Evolutionary conservation across 2,113 vertebrate genomes (phyloP), one percentile per base, ranked within the genome.

Genomic region (Melanerpes formicivorus): DNA sequence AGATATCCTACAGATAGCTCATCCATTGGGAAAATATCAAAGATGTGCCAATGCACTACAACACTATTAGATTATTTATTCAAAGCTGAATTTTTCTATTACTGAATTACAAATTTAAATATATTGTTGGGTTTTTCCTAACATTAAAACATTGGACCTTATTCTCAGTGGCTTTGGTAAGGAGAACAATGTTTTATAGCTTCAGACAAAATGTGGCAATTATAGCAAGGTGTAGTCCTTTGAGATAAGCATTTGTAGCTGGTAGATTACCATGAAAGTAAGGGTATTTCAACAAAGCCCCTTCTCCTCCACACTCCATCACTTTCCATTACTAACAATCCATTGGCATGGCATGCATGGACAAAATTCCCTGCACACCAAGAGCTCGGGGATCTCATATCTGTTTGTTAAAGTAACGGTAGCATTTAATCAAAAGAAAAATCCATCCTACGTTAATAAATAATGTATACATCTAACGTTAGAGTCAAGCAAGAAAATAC

Each of bases 361-460:
- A 88, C 96, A 96, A 95, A 96, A 94, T 90, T 94, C 91, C 91
- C 75, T 83, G 81, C 76, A 60, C 84, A 90, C 76, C 4, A 5
- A 90, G 96, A 95, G 95, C 95, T 93, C 96, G 66, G 96, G 96
- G 95, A 97, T 94, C 92, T 83, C 87, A 14, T 95, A 95, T 95
- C 96, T 96, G 91, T 96, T 97, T 97, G 96, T 96, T 96, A 96
- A 97, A 95, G 92, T 97, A 97, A 97, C 85, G 79, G 95, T 96
- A 95, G 85, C 91, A 95, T 97, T 97, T 97, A 96, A 97, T 97
- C 94, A 97, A 96, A 97, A 96, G 95, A 93, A 96, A 95, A 96
- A 95, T 88, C 95, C 81, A 96, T 94, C 88, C 92, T 96, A 88
- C 91, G 90, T 96, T 95, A 96, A 97, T 97, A 97, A 97, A 97